Evolutionary conservation across 2,888 invertebrate species (phyloP).

Genomic region (Hirtodrosophila cameraria): DNA sequence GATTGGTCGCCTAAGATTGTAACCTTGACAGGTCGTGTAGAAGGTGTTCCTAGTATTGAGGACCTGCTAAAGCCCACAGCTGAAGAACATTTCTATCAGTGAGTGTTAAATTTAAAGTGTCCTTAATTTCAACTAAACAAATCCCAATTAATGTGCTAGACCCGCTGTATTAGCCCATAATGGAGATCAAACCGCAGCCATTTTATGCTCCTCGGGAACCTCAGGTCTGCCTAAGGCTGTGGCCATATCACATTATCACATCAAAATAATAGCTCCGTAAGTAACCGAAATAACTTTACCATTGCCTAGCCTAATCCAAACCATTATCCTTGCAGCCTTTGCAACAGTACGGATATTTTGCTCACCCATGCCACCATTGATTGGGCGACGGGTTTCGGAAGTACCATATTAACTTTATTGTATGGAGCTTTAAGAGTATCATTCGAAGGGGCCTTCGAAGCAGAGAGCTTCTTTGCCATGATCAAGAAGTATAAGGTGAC

Average conservation of each 20-base stretch:
- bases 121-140: background rate
- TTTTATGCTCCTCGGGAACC: conserved; percentile 76
- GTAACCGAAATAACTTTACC: background rate
- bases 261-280: conserved; percentile 45
- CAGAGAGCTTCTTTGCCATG: conserved; percentile 54
- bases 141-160: conserved; percentile 14
- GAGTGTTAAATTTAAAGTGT: conserved; percentile 5
- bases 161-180: conserved; percentile 31
- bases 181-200: conserved; percentile 54
- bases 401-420: conserved; percentile 35
- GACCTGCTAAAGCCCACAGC: conserved; percentile 57
- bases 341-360: conserved; percentile 33
- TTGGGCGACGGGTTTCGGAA: conserved; percentile 68
- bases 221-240: conserved; percentile 72
- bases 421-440: conserved; percentile 62
- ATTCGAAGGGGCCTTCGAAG: conserved; percentile 55
- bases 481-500: conserved; percentile 62
- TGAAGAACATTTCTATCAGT: conserved; percentile 43
- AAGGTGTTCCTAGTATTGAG: conserved; percentile 52
- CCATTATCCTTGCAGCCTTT: conserved; percentile 18
- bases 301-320: background rate
- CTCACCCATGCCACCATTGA: conserved; percentile 68
- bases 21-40: conserved; percentile 48
- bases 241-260: conserved; percentile 49
- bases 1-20: conserved; percentile 55